Evolutionary conservation across 2,797 vertebrate species (phyloP).

Genomic region (Phalloptychus januarius): DNA sequence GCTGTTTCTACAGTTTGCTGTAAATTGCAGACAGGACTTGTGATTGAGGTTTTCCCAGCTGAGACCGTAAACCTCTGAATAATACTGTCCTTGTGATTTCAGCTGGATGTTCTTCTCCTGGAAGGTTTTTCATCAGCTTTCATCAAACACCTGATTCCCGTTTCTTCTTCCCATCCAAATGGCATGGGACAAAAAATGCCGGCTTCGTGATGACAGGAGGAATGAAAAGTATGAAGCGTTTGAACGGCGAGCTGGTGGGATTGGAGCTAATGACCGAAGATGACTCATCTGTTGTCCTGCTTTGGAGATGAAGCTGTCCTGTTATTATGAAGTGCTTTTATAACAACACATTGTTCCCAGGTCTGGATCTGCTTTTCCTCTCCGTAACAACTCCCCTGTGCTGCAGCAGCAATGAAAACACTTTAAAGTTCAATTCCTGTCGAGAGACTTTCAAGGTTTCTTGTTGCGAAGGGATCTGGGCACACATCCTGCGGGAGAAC

Average conservation of each 20-base stretch:
- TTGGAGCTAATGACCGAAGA: background rate
- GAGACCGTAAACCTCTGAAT: background rate
- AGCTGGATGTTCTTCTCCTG: background rate
- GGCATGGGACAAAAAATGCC: too few relatives aligned
- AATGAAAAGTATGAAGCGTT: background rate
- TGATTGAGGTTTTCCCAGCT: background rate
- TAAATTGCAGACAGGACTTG: background rate
- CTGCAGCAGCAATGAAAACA: constrained; percentile 36
- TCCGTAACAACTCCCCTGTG: constrained; percentile 19
- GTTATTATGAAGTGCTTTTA: background rate
- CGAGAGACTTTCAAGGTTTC: constrained; percentile 45
- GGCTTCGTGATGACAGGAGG: background rate
- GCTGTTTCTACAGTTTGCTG: background rate
- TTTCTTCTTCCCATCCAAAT: background rate
- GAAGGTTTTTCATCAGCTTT: background rate
- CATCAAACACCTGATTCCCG: constrained; percentile 18
- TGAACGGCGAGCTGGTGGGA: background rate
- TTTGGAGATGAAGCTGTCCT: background rate
- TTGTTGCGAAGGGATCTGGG: constrained; percentile 30
- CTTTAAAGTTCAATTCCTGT: constrained; percentile 44
- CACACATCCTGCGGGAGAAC: constrained; percentile 45
- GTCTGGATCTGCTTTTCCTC: constrained; percentile 36
- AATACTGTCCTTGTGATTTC: background rate
- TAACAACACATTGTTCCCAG: constrained; percentile 30
- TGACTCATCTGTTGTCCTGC: background rate